Base-by-base conservation (phyloP, 2,113 vertebrate genomes). In the Corydoras maculifer region DNA sequence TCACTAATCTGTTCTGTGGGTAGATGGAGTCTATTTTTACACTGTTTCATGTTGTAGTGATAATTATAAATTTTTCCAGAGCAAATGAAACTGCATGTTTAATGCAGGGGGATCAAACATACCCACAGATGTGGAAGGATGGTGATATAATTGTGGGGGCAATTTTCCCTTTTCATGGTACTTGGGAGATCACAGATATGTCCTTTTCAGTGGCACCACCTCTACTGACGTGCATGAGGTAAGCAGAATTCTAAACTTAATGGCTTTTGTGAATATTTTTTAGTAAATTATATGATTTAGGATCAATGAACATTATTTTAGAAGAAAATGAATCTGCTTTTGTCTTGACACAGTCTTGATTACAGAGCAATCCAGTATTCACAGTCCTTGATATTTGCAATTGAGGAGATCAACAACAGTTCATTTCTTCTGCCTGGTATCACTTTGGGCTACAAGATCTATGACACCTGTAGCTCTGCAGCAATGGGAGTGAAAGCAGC, bases 361-460 rank as follows among this genome's bases (percentile, higher is more conserved):
- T 87, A 86, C 73, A 87, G 86, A 76, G 85, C 75, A 0, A 84
- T 90, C 70, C 89, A 89, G 65, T 86, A 78, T 70, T 75, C 83
- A 15, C 86, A 88, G 71, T 81, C 88, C 4, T 86, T 89, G 86
- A 76, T 87, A 5, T 90, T 88, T 82, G 86, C 89, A 15, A 85
- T 88, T 43, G 85, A 87, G 55, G 86, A 90, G 72, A 88, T 90
- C 50, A 90, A 90, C 65, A 88, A 89, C 75, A 88, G 82, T 43
- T 79, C 86, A 35, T 68, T 79, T 29, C 54, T 90, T 13, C 78
- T 90, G 51, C 89, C 87, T 15, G 85, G 80, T 4, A 68, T 90
- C 25, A 78, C 80, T 58, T 25, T 90, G 58, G 88, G 88, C 6
- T 91, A 89, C 57, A 82, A 84, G 58, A 82, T 90, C 10, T 89